Conservation (phyloP, 2,888 invertebrate species). For the Melangyna quadrimaculata region DNA sequence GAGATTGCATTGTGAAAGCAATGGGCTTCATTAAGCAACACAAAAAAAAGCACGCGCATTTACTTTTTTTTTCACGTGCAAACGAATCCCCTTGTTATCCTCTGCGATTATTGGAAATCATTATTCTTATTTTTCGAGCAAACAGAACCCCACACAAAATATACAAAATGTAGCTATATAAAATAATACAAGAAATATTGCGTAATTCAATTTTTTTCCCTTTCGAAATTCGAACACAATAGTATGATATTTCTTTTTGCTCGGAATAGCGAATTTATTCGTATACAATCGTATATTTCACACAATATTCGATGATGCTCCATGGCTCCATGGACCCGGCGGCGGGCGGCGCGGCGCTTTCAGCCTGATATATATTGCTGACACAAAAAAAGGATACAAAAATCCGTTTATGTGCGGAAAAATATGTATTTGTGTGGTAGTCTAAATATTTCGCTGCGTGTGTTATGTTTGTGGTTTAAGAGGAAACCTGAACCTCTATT, state of each 20-base stretch:
- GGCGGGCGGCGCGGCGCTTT: too few species aligned
- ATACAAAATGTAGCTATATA: too few species aligned
- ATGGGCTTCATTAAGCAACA: conserved; percentile 14
- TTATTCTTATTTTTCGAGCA: neutral
- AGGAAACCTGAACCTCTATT: conserved; percentile 46
- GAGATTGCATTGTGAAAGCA: neutral
- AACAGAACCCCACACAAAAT: neutral
- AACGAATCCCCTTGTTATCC: neutral
- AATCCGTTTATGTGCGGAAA: conserved; percentile 43
- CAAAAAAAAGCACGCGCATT: neutral
- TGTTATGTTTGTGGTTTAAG: conserved; percentile 21
- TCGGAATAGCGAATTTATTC: neutral
- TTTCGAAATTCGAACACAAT: neutral
- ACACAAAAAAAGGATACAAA: conserved; percentile 18
- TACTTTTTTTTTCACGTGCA: neutral
- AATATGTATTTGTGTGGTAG: conserved; percentile 2
- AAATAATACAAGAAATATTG: conserved; percentile 1
- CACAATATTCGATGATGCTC: conserved; percentile 13
- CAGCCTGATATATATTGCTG: too few species aligned
- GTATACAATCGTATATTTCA: neutral
- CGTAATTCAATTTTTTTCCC: conserved; percentile 18
- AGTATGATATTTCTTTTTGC: neutral
- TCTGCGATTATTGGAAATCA: conserved; percentile 2
- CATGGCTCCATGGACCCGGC: neutral
- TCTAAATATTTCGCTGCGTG: conserved; percentile 1